Base-by-base conservation (phyloP, 2,797 vertebrate species). In the Eleutherodactylus coqui region DNA sequence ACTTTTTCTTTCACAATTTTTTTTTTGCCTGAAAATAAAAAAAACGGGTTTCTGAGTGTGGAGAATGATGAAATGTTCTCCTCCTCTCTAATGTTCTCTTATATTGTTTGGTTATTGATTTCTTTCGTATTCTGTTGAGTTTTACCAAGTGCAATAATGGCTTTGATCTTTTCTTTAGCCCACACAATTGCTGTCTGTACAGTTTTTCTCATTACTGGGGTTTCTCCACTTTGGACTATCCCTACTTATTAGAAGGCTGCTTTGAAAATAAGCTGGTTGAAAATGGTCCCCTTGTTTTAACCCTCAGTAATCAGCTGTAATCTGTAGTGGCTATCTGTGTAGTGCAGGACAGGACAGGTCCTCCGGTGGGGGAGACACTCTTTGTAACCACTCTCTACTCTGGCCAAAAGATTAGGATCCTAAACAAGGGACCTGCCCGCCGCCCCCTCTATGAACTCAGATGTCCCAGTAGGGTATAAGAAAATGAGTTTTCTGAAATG, bases 141-240 rank as follows among this genome's bases (percentile, higher is more conserved):
- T 70, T 41, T 72, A n/a, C 11, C 69, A 24, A 43, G 9, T n/a
- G 19, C 21, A 43, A n/a, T n/a, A 4, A 43, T 13, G 69, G 3
- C 38, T 41, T 67, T 67, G n/a, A 67, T 67, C 29, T 67, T 43
- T n/a, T 72, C 38, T 72, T n/a, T 13, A 72, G 69, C 69, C 38
- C 38, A 13, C 38, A 72, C 69, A 43, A 43, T 43, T 38, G 27
- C 69, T 1, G 5, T 43, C 38, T 41, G 69, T 21, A 13, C 17
- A 2, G 69, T n/a, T 72, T 36, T 72, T 24, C 38, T 72, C 69
- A 24, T 43, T 43, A 41, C 10, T 13, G 69, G 19, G 2, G 69
- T n/a, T n/a, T 41, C 38, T 41, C 10, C 9, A 10, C 36, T 43
- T 5, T 72, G 21, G 69, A 43, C 69, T n/a, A 14, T n/a, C 19